phyloP scores from a whole-genome alignment of 2,888 invertebrate genomes.

The Priapulus caudatus region DNA sequence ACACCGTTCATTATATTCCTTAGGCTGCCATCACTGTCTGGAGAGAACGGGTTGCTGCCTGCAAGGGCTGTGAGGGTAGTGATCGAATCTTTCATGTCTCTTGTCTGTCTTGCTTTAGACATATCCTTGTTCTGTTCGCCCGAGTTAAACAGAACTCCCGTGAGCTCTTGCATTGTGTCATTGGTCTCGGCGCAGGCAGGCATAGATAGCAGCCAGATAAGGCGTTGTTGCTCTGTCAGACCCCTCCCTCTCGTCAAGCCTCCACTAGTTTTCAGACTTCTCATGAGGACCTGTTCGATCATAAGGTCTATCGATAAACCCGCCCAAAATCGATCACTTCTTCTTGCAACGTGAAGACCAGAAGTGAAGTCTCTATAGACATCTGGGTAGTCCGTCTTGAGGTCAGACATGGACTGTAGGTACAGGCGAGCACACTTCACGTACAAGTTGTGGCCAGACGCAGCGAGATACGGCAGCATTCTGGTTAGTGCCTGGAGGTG shows the following conservation, averaged over 20 bases:
- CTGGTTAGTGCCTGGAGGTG: conserved; percentile 14
- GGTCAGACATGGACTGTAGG: conserved; percentile 22
- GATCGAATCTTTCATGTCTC: conserved; percentile 18
- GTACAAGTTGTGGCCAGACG: conserved; percentile 23
- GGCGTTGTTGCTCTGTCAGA: no score
- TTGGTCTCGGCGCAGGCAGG: no score
- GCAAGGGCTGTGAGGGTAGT: conserved; percentile 15
- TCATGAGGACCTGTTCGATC: conserved; percentile 25
- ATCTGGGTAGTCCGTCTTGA: conserved; percentile 20
- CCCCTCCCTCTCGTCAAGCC: no score
- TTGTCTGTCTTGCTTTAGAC: no score
- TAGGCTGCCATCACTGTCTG: conserved; percentile 13
- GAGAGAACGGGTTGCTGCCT: conserved; percentile 20
- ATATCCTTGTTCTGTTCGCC: no score
- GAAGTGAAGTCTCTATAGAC: conserved; percentile 15
- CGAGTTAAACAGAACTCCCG: no score
- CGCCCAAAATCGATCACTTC: conserved; percentile 23
- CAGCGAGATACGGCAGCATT: conserved; percentile 20
- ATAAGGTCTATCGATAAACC: conserved; percentile 24
- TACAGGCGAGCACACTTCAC: conserved; percentile 24
- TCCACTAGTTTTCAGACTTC: conserved; percentile 22
- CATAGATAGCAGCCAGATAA: no score
- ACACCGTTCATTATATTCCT: conserved; percentile 23
- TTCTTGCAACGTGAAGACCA: conserved; percentile 19
- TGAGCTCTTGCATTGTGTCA: no score